Base-by-base conservation (phyloP, 1,140 invertebrate species). In the Drosophila funebris region DNA sequence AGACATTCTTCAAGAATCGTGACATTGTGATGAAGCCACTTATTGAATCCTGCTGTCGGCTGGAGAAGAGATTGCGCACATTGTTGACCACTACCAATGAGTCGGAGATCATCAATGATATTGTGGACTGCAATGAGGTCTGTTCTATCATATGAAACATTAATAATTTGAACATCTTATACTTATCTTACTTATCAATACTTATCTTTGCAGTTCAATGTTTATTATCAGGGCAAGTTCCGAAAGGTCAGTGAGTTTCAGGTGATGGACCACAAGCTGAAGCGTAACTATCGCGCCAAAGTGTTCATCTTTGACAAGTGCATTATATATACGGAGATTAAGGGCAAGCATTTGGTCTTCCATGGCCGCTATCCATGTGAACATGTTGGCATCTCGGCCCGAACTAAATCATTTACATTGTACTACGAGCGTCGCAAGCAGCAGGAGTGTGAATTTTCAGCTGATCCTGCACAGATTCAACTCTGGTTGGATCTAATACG, bases 221-320 rank as follows among this genome's bases (percentile, higher is more conserved):
- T 90, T 22, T 78, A 84, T 36, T 89, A 89, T 14, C 91, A 92
- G 73, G 91, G 91, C 41, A 91, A 91, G 61, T 92, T 92, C 43
- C 77, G 77, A 1, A 91, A 90, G 66, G 88, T 89, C 1, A 89
- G 73, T 70, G 82, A 92, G 46, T 92, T 92, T 36, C 73, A 90
- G 22, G 73, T 91, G 14, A 33, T 52, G 37, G 91, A 92, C 54
- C 70, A 82, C 31, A 85, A 75, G 27, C 37, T 72, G 0, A 90
- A 90, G 48, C 81, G 91, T 4, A 81, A 50, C 43, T 92, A 90
- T 54, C 74, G 80, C 5, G 79, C 63, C 53, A 91, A 91, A 52
- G 90, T 90, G 0, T 92, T 92, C n/a, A 90, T 92, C 4, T 92
- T 92, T 44, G 91, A 91, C 53, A 92, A 90, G 61, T 91, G 88